Percentiles rank a stretch among this genome's conserved stretches.
Conservation (phyloP, 2,797 vertebrate species). For the Naso thynnoides region DNA sequence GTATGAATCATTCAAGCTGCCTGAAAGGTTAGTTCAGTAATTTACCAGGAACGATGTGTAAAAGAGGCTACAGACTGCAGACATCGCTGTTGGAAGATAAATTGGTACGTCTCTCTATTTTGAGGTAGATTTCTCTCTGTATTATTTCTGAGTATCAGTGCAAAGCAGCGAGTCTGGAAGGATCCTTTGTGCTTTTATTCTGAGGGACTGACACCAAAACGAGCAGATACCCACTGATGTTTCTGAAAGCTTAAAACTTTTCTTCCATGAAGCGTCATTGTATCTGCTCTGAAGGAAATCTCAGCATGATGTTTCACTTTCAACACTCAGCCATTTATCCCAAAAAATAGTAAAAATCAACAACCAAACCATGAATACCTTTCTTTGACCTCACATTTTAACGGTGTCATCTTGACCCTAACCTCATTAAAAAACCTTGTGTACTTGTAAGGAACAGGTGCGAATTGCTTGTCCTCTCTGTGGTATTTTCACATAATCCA, state of each 20-base stretch:
- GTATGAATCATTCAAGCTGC: too few relatives aligned
- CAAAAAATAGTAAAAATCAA: constrained; percentile 14
- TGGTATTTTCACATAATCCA: constrained; percentile 38
- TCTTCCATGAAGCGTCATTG: constrained; percentile 30
- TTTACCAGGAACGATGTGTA: too few relatives aligned
- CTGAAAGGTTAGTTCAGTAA: too few relatives aligned
- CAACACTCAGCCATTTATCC: constrained; percentile 50
- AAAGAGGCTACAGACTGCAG: background rate
- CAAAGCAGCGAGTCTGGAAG: constrained; percentile 26
- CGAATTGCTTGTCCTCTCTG: background rate
- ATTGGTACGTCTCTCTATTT: constrained; percentile 13
- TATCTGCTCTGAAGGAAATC: constrained; percentile 24
- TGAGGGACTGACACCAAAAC: constrained; percentile 48
- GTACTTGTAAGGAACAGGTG: constrained; percentile 13
- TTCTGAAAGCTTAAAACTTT: constrained; percentile 48
- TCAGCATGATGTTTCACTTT: constrained; percentile 29
- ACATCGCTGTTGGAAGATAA: constrained; percentile 12
- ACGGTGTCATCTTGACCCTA: constrained; percentile 8
- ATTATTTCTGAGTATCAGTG: constrained; percentile 38
- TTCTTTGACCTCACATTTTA: background rate
- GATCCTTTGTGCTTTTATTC: constrained; percentile 52
- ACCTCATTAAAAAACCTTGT: constrained; percentile 15
- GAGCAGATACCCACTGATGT: constrained; percentile 47
- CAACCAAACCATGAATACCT: constrained; percentile 2
- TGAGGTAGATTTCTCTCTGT: constrained; percentile 40